Conservation (phyloP, 1,140 invertebrate genomes). For the Danaus plexippus region DNA sequence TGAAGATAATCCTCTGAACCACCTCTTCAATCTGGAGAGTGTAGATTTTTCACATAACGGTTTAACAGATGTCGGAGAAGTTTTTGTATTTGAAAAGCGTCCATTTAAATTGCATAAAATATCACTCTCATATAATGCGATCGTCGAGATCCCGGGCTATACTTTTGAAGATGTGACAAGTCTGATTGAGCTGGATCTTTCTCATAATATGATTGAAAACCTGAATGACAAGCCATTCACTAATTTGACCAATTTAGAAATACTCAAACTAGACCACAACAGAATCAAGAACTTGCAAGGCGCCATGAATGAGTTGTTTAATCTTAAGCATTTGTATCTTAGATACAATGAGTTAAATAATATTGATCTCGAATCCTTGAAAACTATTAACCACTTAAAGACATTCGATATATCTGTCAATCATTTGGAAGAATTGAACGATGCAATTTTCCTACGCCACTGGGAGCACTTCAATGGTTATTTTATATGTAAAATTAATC, state of each 20-base stretch:
- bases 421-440: conserved; percentile 35
- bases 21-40: conserved; percentile 30
- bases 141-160: conserved; percentile 34
- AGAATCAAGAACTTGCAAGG: conserved; percentile 51
- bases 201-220: conserved; percentile 42
- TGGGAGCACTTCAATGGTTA: conserved; percentile 46
- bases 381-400: conserved; percentile 50
- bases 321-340: conserved; percentile 49
- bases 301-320: conserved; percentile 43
- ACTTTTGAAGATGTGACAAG: conserved; percentile 42
- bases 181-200: conserved; percentile 50
- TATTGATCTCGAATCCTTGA: conserved; percentile 43
- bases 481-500: conserved; percentile 45
- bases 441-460: conserved; percentile 45
- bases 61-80: conserved; percentile 35
- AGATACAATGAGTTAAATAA: conserved; percentile 44
- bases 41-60: conserved; percentile 45
- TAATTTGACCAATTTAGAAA: conserved; percentile 45
- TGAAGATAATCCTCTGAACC: conserved; percentile 31
- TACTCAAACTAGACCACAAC: conserved; percentile 46
- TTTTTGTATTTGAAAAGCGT: conserved; percentile 42
- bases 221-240: conserved; percentile 46
- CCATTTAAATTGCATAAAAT: conserved; percentile 39
- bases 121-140: conserved; percentile 38
- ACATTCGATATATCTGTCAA: conserved; percentile 57